Percentiles rank a stretch among this genome's conserved stretches.
Evolutionary conservation across 2,113 vertebrate genomes (phyloP).

Genomic region (Machaerirhynchus nigripectus): DNA sequence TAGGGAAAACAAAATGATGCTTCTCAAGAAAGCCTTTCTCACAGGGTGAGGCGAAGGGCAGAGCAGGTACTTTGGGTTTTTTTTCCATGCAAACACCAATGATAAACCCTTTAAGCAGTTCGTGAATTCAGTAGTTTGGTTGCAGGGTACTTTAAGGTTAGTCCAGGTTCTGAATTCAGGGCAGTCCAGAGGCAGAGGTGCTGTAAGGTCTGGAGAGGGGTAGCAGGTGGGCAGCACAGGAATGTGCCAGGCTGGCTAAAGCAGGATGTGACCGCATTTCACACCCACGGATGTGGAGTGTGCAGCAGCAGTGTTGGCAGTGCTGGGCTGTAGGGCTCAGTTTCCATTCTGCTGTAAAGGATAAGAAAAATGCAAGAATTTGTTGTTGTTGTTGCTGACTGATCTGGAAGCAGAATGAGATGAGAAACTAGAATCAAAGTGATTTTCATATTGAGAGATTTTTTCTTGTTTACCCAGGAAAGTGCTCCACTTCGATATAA

Average conservation of each 20-base stretch:
- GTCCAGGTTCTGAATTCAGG: neutral
- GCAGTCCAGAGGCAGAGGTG: neutral
- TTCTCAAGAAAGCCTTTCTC: neutral
- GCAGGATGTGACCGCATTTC: fast-evolving
- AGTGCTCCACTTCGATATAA: neutral
- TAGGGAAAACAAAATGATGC: neutral
- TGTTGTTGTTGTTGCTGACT: neutral
- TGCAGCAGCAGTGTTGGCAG: fast-evolving
- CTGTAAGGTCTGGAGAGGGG: fast-evolving
- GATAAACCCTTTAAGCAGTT: neutral
- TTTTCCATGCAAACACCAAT: neutral
- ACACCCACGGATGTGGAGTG: fast-evolving
- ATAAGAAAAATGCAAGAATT: neutral
- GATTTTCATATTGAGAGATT: neutral
- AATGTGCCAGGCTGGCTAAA: fast-evolving
- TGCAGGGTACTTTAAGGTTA: neutral
- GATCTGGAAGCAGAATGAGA: neutral
- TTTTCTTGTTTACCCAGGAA: neutral
- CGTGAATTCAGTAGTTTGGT: neutral
- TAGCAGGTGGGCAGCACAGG: neutral
- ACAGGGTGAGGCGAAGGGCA: neutral
- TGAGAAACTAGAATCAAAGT: neutral
- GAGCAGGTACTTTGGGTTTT: neutral
- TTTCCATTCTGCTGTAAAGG: fast-evolving
- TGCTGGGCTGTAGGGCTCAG: neutral